Evolutionary conservation across 2,113 vertebrate genomes (phyloP).

Genomic region (Thunnus thynnus): DNA sequence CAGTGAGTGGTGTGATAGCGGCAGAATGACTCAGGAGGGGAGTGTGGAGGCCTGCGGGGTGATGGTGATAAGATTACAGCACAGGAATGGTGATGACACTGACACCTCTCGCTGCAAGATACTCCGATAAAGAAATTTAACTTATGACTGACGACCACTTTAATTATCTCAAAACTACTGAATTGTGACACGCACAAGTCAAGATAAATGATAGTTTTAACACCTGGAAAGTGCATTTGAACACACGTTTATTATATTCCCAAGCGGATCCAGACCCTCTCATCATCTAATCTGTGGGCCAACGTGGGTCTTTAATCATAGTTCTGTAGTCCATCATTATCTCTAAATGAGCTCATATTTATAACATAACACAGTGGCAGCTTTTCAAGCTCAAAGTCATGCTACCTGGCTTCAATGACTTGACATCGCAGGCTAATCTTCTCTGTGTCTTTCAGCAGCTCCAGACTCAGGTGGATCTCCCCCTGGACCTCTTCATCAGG

Average conservation of each 20-base stretch:
- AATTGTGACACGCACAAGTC: too few species aligned
- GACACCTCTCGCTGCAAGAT: neutral
- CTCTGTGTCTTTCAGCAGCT: slow-evolving; percentile 75
- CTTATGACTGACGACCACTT: neutral
- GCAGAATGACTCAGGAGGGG: slow-evolving; percentile 51
- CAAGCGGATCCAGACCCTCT: too few species aligned
- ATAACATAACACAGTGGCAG: neutral
- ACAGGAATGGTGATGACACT: slow-evolving; percentile 20
- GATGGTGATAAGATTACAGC: slow-evolving; percentile 52
- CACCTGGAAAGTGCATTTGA: too few species aligned
- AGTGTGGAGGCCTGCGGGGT: slow-evolving; percentile 58
- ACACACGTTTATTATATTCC: too few species aligned
- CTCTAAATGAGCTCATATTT: neutral
- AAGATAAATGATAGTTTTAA: neutral
- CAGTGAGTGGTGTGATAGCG: slow-evolving; percentile 67
- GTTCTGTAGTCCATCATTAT: neutral
- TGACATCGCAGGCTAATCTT: slow-evolving; percentile 86
- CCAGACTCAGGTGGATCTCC: slow-evolving; percentile 88
- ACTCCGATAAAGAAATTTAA: slow-evolving; percentile 1
- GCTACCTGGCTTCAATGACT: slow-evolving; percentile 90
- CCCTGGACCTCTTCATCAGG: slow-evolving; percentile 93
- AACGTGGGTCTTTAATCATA: too few species aligned
- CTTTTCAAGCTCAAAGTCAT: neutral
- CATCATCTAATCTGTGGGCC: too few species aligned
- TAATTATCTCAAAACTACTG: neutral